Percentiles rank a stretch among this genome's conserved stretches.
phyloP scores from a whole-genome alignment of 2,888 invertebrate species.

The Chrysopilus asiliformis region DNA sequence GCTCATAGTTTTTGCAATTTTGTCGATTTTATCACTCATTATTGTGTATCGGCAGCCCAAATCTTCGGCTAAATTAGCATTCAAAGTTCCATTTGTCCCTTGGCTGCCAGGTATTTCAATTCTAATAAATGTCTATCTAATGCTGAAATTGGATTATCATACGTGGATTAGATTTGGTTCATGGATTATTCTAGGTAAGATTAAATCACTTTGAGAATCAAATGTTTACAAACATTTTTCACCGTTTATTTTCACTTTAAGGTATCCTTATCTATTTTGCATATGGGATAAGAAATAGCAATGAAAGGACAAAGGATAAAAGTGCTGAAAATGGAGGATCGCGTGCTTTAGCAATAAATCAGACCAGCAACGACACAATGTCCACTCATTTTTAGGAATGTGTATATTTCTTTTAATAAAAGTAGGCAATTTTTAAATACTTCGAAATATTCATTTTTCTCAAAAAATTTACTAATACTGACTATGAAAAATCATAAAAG shows the following conservation, averaged over 20 bases:
- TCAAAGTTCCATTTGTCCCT: constrained; percentile 69
- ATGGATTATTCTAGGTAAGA: constrained; percentile 63
- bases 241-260: no score
- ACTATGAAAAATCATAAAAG: no score
- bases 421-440: no score
- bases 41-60: constrained; percentile 48
- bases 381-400: no score
- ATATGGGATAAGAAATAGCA: constrained; percentile 45
- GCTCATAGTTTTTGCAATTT: constrained; percentile 19
- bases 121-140: constrained; percentile 69
- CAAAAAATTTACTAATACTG: no score
- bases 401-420: no score
- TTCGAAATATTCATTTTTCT: no score
- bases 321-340: no score
- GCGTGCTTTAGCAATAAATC: no score
- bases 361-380: no score
- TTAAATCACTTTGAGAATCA: constrained; percentile 22
- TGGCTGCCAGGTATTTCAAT: constrained; percentile 68
- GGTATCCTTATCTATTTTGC: constrained; percentile 45
- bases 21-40: constrained; percentile 36
- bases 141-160: constrained; percentile 45
- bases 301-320: constrained; percentile 14
- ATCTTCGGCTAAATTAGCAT: constrained; percentile 46
- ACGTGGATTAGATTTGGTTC: constrained; percentile 76
- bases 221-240: background rate